phyloP scores from a whole-genome alignment of 1,140 invertebrate species.

The Leptonema lineaticorne region DNA sequence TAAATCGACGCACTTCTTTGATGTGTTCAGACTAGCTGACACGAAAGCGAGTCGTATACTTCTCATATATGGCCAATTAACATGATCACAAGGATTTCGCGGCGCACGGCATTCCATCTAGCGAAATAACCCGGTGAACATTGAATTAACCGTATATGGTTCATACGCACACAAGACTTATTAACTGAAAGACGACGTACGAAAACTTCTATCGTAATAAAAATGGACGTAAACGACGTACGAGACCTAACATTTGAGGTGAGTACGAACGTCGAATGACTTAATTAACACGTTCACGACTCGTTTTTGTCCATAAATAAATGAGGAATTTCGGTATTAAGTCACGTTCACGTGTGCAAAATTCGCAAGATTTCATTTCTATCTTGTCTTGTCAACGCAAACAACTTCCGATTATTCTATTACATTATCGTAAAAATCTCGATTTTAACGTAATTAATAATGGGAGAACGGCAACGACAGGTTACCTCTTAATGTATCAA shows the following conservation, averaged over 20 bases:
- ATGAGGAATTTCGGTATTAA: not conserved
- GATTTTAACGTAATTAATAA: no score
- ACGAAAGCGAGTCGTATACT: not conserved
- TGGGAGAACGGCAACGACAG: no score
- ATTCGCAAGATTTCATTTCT: no score
- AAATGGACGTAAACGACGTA: not conserved
- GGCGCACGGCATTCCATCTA: slow-evolving; percentile 1
- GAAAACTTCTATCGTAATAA: no score
- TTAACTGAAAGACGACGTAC: no score
- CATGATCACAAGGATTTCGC: slow-evolving; percentile 19
- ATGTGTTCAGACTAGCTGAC: not conserved
- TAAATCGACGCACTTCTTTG: not conserved
- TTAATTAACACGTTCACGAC: not conserved
- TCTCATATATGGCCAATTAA: not conserved
- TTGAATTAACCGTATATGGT: not conserved
- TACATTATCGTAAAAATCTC: no score
- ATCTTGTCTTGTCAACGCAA: no score
- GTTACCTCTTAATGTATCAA: no score
- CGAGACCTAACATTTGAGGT: not conserved
- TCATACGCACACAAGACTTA: no score
- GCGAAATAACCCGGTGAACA: no score
- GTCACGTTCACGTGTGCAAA: no score
- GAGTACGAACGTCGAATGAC: not conserved
- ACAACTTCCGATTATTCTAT: no score
- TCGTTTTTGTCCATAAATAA: not conserved